Evolutionary conservation across 2,888 invertebrate species (phyloP), one percentile per base, ranked within the genome.

Genomic region (Allophyes oxyacanthae): DNA sequence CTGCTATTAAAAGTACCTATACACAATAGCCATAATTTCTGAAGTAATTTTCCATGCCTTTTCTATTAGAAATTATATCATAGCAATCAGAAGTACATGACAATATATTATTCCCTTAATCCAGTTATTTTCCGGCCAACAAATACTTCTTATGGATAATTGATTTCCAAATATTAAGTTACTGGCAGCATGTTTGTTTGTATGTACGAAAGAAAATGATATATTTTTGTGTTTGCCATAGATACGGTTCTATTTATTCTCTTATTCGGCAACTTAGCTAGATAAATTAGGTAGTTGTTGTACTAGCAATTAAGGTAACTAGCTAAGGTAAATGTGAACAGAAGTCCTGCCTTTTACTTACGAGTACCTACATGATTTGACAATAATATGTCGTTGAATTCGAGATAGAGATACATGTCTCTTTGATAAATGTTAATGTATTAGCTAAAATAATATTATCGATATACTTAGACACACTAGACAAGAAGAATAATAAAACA

Each of bases 91-190:
- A 68, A 77, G 75, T 67, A 67, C 57, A 59, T 56, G 58, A 66
- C 63, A 68, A 76, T 79, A 79, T 83, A 85, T 83, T 82, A 83
- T 84, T 79, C 82, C 76, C 78, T 78, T 87, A 88, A 88, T 88
- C 85, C 83, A 78, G 79, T 82, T 85, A 84, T 86, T 85, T 86
- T 86, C 84, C 81, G 80, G 68, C 77, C 78, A 77, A 80, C 84
- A 85, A 88, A 87, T 85, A 87, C 80, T 83, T 84, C 87, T 83
- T 83, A 85, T 80, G 81, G 89, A 87, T 90, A 91, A 91, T 89
- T 89, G 90, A 86, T 91, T 86, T 86, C 89, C 88, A 88, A 91
- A 91, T 90, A 91, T 91, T 88, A 86, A 88, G 89, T 90, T 90
- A 89, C 89, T 72, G 77, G 63, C 72, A 75, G 77, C 79, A 81